phyloP scores from a whole-genome alignment of 2,113 vertebrate species.

The Seriola rivoliana region DNA sequence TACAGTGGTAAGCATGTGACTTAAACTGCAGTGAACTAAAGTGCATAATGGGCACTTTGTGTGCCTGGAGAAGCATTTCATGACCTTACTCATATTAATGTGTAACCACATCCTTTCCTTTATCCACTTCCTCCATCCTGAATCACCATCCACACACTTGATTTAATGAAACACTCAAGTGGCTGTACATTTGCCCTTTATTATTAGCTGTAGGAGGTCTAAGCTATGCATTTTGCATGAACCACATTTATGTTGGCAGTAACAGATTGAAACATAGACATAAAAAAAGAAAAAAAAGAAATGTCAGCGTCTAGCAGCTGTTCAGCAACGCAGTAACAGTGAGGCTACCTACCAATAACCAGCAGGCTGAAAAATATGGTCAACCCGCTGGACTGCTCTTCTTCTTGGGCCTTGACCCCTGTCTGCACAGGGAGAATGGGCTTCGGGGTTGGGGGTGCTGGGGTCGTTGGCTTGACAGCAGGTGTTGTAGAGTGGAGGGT shows the following conservation, averaged over 20 bases:
- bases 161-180: conserved; percentile 22
- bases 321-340: neutral
- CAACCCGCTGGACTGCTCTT: conserved; percentile 98
- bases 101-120: conserved; percentile 46
- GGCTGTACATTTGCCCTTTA: neutral
- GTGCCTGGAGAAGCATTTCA: conserved; percentile 18
- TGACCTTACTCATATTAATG: conserved; percentile 9
- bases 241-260: neutral
- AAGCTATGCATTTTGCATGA: neutral
- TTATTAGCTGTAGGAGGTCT: neutral
- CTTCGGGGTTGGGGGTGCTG: conserved; percentile 89
- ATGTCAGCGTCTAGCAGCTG: neutral
- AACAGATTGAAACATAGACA: neutral
- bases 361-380: conserved; percentile 98
- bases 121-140: conserved; percentile 12
- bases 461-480: conserved; percentile 83
- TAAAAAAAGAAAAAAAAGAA: neutral
- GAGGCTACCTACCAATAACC: conserved; percentile 89
- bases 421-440: conserved; percentile 96
- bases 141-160: neutral
- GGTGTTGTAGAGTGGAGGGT: conserved; percentile 83
- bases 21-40: conserved; percentile 35
- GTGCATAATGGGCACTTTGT: conserved; percentile 43
- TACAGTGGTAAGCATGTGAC: conserved; percentile 25
- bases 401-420: conserved; percentile 96